These are phyloP conservation scores for Epinotia bilunana DNA, from an alignment of 2,888 invertebrate genomes.

Conservation along the genomic window DNA sequence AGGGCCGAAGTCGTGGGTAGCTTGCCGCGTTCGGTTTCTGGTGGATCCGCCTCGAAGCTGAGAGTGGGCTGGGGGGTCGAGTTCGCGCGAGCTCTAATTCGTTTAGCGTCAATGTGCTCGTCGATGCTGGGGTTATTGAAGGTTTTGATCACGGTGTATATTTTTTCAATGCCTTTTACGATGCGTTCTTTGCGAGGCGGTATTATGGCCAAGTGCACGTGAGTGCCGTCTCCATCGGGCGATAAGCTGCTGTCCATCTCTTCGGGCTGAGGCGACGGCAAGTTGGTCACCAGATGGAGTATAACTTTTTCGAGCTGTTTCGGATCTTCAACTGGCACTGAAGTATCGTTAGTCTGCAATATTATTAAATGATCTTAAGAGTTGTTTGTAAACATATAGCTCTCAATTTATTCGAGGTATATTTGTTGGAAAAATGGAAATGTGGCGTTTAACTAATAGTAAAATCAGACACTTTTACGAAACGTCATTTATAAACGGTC, in stretches of 20 bases:
- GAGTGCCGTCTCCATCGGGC: conserved; percentile 40
- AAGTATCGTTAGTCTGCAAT: conserved; percentile 50
- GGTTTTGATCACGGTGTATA: conserved; percentile 64
- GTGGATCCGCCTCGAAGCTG: neutral
- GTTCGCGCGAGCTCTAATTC: conserved; percentile 3
- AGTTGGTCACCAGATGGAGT: conserved; percentile 81
- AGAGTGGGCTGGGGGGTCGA: neutral
- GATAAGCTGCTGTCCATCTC: conserved; percentile 34
- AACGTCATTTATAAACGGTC: too few relatives aligned
- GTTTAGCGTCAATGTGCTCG: neutral
- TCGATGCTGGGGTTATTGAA: conserved; percentile 27
- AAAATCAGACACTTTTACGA: too few relatives aligned
- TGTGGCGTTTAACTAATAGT: too few relatives aligned
- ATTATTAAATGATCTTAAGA: neutral
- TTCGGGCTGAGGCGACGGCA: conserved; percentile 61
- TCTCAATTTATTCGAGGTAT: too few relatives aligned
- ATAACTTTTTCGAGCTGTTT: conserved; percentile 87
- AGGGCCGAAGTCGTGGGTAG: conserved; percentile 26
- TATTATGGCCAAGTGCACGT: conserved; percentile 62
- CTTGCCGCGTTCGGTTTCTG: neutral
- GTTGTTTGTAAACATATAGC: neutral
- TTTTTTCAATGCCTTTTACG: conserved; percentile 69
- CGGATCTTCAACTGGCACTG: conserved; percentile 86
- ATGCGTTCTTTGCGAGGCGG: conserved; percentile 69
- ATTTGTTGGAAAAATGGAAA: too few relatives aligned